phyloP scores from a whole-genome alignment of 2,113 vertebrate genomes.

The Crypturellus undulatus region DNA sequence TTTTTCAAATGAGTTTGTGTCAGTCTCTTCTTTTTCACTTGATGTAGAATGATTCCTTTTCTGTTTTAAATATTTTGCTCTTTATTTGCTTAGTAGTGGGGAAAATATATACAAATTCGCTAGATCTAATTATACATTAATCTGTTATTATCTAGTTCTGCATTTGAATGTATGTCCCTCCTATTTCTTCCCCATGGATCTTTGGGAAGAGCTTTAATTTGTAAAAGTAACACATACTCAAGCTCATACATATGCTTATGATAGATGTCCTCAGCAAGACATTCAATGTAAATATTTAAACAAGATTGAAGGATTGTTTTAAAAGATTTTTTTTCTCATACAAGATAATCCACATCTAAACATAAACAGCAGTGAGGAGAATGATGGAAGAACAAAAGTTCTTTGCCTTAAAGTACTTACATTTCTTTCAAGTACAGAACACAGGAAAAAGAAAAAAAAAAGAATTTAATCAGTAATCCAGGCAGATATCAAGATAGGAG shows the following conservation, averaged over 20 bases:
- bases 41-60: background rate
- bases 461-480: background rate
- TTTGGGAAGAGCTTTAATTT: background rate
- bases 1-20: background rate
- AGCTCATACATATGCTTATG: background rate
- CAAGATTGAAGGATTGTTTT: background rate
- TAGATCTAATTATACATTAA: background rate
- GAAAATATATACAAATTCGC: fast-evolving
- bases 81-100: background rate
- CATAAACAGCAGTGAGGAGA: background rate
- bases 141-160: background rate
- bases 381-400: background rate
- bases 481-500: background rate
- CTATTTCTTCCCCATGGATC: background rate
- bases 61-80: background rate
- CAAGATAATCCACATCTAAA: background rate
- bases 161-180: background rate
- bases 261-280: background rate
- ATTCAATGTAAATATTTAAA: background rate
- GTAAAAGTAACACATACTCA: background rate
- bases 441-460: background rate
- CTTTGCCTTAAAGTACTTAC: background rate
- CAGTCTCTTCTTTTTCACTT: background rate
- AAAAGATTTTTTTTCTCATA: background rate
- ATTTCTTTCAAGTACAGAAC: background rate